Percentiles rank a stretch among this genome's conserved stretches.
Evolutionary conservation across 2,113 vertebrate species (phyloP).

Genomic region (Oreochromis niloticus): DNA sequence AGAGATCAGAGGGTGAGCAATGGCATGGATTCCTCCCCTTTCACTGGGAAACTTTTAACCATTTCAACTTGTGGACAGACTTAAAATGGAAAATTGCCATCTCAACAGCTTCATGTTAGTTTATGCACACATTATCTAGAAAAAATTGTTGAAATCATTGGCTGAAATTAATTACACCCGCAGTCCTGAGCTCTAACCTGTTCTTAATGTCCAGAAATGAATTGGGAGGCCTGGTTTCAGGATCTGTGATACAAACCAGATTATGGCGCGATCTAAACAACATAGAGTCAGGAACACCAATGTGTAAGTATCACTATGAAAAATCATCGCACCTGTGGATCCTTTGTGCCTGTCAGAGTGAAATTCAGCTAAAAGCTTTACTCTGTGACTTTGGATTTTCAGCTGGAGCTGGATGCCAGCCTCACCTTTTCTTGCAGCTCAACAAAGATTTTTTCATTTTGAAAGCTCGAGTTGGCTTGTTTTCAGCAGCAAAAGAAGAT

Average conservation of each 20-base stretch:
- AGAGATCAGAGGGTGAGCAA: neutral
- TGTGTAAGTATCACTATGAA: neutral
- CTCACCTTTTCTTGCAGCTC: neutral
- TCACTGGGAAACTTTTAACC: too few relatives aligned
- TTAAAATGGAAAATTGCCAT: too few relatives aligned
- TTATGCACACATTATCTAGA: too few relatives aligned
- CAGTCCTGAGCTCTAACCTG: too few relatives aligned
- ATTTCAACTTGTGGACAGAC: too few relatives aligned
- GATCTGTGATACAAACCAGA: too few relatives aligned
- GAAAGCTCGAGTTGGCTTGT: neutral
- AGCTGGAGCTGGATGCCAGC: neutral
- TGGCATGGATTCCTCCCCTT: neutral
- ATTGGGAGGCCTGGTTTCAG: too few relatives aligned
- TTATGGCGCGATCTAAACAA: neutral
- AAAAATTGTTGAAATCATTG: too few relatives aligned
- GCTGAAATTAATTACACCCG: too few relatives aligned
- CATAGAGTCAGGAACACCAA: neutral
- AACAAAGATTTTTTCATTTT: neutral
- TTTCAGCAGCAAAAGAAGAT: neutral
- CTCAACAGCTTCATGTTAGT: too few relatives aligned
- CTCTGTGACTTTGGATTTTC: neutral
- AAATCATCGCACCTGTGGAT: neutral
- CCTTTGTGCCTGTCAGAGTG: neutral
- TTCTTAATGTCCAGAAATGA: too few relatives aligned
- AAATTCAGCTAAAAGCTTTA: neutral